These are phyloP conservation scores for Callyntrura guangdongensis DNA, from an alignment of 2,888 invertebrate genomes.

Conservation along the genomic window DNA sequence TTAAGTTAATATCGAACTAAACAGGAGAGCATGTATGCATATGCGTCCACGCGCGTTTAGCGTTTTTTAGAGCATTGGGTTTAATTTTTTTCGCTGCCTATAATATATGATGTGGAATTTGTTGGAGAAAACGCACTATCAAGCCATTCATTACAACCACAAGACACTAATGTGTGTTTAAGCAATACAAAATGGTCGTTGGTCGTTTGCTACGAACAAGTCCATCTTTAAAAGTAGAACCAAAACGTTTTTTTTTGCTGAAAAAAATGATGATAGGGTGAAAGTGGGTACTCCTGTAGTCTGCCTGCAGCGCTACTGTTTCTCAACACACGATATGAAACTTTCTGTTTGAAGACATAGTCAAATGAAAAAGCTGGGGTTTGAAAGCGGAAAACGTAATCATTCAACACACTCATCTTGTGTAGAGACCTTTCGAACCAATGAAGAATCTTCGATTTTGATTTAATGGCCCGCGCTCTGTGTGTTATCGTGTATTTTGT, in stretches of 20 bases:
- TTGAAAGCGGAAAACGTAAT: not conserved
- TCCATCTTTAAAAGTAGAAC: constrained; percentile 1
- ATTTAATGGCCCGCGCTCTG: constrained; percentile 22
- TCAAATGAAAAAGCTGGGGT: not conserved
- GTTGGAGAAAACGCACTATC: not conserved
- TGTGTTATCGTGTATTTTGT: not conserved
- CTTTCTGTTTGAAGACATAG: no score
- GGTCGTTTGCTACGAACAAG: not conserved
- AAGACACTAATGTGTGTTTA: constrained; percentile 38
- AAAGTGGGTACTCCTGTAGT: not conserved
- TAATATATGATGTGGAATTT: not conserved
- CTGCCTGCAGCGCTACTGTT: not conserved
- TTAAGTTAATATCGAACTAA: not conserved
- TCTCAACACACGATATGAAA: not conserved
- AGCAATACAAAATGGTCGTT: constrained; percentile 31
- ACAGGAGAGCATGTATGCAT: not conserved
- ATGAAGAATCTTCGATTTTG: constrained; percentile 36
- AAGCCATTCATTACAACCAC: constrained; percentile 18
- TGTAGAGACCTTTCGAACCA: not conserved
- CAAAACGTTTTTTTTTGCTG: not conserved
- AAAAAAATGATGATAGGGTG: not conserved
- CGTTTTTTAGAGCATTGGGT: not conserved
- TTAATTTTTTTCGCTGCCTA: not conserved
- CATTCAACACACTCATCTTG: not conserved
- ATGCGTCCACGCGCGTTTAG: not conserved